Percentiles rank a stretch among this genome's conserved stretches.
Conservation (phyloP, 2,113 vertebrate species). For the Oreotrochilus melanogaster region DNA sequence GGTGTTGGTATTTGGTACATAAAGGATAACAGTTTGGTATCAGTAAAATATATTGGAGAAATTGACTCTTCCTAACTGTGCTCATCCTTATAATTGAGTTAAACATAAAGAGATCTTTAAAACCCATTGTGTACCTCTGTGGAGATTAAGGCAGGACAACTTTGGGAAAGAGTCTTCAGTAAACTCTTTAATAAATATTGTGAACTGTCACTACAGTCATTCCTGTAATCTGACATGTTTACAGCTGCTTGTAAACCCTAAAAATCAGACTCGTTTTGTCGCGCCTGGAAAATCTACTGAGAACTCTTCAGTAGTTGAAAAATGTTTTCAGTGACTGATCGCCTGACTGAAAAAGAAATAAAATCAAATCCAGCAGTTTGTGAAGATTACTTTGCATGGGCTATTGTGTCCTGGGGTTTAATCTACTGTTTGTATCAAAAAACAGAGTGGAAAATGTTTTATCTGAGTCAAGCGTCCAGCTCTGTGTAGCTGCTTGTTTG, state of each 20-base stretch:
- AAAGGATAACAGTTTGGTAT: neutral
- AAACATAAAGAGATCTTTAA: neutral
- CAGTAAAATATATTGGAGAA: neutral
- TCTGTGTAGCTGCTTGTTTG: neutral
- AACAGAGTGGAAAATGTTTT: neutral
- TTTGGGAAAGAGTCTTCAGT: neutral
- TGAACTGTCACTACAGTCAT: neutral
- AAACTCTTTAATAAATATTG: neutral
- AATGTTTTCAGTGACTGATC: neutral
- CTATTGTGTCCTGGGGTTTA: neutral
- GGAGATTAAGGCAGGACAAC: neutral
- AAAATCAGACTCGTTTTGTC: neutral
- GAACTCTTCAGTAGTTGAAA: neutral
- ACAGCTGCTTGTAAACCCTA: neutral
- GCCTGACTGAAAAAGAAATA: neutral
- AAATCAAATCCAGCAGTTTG: neutral
- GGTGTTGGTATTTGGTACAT: neutral
- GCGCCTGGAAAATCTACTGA: neutral
- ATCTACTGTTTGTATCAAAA: neutral
- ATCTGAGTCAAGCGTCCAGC: neutral
- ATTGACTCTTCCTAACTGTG: neutral
- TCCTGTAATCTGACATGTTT: neutral
- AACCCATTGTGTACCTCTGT: neutral
- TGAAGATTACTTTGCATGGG: neutral
- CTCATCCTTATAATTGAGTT: neutral